Conservation (phyloP, 2,113 vertebrate species). For the Lophius piscatorius region DNA sequence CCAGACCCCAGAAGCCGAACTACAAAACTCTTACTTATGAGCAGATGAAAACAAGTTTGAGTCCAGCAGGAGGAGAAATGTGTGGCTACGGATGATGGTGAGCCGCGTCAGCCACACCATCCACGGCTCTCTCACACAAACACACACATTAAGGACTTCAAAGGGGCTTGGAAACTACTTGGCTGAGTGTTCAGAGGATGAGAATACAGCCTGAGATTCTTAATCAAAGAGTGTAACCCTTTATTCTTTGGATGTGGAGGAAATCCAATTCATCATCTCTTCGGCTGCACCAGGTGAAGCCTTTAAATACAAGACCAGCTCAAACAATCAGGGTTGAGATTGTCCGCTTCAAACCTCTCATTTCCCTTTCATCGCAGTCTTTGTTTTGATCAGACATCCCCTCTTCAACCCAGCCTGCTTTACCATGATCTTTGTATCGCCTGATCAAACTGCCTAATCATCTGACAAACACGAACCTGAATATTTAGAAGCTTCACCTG, state of each 20-base stretch:
- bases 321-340: slow-evolving; percentile 6
- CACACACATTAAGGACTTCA: slow-evolving; percentile 48
- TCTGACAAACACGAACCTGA: slow-evolving; percentile 46
- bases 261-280: slow-evolving; percentile 27
- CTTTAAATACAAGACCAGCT: slow-evolving; percentile 37
- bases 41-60: slow-evolving; percentile 55
- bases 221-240: slow-evolving; percentile 50
- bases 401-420: slow-evolving; percentile 4
- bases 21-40: slow-evolving; percentile 31
- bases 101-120: slow-evolving; percentile 28
- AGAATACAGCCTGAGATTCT: slow-evolving; percentile 22
- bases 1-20: slow-evolving; percentile 25
- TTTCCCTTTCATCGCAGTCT: slow-evolving; percentile 10
- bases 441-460: slow-evolving; percentile 54
- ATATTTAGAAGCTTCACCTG: slow-evolving; percentile 66
- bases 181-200: slow-evolving; percentile 26
- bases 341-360: slow-evolving; percentile 6
- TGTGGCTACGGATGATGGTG: slow-evolving; percentile 25
- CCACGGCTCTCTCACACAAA: too few relatives aligned
- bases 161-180: slow-evolving; percentile 38
- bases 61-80: slow-evolving; percentile 39
- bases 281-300: slow-evolving; percentile 37
- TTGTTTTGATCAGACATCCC: slow-evolving; percentile 39
- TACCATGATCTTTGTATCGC: slow-evolving; percentile 21
- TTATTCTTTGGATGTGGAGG: slow-evolving; percentile 45